Evolutionary conservation across 2,888 invertebrate genomes (phyloP).

Genomic region (Seira musarum): DNA sequence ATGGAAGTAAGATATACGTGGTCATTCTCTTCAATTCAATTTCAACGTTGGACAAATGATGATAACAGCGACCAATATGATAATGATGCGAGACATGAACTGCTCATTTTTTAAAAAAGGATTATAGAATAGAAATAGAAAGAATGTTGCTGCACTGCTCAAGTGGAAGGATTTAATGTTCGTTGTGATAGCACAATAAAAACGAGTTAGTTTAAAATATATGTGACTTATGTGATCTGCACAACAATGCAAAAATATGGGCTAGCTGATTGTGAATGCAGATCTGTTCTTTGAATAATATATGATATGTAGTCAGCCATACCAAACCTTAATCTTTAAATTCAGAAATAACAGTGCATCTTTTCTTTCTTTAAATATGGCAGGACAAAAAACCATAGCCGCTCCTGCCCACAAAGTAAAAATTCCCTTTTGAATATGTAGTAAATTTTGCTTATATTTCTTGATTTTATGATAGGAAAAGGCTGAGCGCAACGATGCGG

Average conservation of each 20-base stretch:
- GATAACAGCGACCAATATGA: background rate
- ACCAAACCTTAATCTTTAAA: slow-evolving; percentile 5
- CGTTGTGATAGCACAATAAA: slow-evolving; percentile 5
- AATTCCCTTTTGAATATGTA: background rate
- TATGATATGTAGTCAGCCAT: background rate
- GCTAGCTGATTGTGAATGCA: slow-evolving; percentile 4
- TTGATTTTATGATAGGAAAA: too few relatives aligned
- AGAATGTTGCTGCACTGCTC: background rate
- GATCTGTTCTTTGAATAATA: background rate
- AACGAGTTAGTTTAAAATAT: background rate
- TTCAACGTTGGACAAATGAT: background rate
- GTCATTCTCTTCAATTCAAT: background rate
- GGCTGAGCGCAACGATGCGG: background rate
- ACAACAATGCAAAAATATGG: background rate
- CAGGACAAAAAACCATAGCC: background rate
- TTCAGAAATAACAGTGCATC: background rate
- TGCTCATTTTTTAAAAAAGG: slow-evolving; percentile 5
- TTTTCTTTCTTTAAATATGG: background rate
- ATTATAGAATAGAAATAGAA: background rate
- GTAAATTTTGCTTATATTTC: background rate
- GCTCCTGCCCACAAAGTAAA: background rate
- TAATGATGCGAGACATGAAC: background rate
- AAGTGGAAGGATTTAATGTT: slow-evolving; percentile 15
- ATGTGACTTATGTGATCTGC: slow-evolving; percentile 2
- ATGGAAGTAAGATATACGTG: background rate